phyloP scores from a whole-genome alignment of 2,888 invertebrate genomes.

The Drosophila quasianomalipes region DNA sequence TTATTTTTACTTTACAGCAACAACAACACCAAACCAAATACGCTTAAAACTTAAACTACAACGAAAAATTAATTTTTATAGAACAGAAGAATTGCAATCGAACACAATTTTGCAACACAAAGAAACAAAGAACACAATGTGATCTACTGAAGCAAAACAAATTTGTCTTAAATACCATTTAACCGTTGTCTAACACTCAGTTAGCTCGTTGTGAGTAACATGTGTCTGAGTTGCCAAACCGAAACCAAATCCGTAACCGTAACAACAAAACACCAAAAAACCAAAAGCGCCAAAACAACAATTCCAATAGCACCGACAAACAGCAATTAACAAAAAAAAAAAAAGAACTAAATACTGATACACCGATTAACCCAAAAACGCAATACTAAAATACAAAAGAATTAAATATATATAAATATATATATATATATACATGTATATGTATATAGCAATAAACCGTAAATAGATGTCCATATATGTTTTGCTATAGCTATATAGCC shows the following conservation, averaged over 20 bases:
- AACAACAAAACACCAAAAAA: slow-evolving; percentile 8
- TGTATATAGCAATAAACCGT: background rate
- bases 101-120: background rate
- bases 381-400: background rate
- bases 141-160: slow-evolving; percentile 14
- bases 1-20: slow-evolving; percentile 24
- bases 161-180: slow-evolving; percentile 6
- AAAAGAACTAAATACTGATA: slow-evolving; percentile 2
- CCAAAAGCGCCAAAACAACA: slow-evolving; percentile 7
- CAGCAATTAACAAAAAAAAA: background rate
- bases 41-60: slow-evolving; percentile 26
- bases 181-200: slow-evolving; percentile 12
- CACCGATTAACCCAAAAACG: slow-evolving; percentile 2
- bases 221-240: slow-evolving; percentile 47
- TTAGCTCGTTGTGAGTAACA: slow-evolving; percentile 18
- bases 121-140: slow-evolving; percentile 34
- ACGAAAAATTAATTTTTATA: slow-evolving; percentile 5
- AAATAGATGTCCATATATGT: slow-evolving; percentile 39
- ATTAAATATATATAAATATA: background rate
- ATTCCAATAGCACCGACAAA: slow-evolving; percentile 13
- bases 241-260: slow-evolving; percentile 14
- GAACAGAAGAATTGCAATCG: background rate
- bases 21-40: slow-evolving; percentile 37
- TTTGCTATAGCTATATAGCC: slow-evolving; percentile 44
- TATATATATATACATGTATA: background rate